A percentile compares a stretch with the other conserved stretches of the same genome.
phyloP scores from a whole-genome alignment of 2,113 vertebrate genomes.

The Lethenteron camtschaticum region DNA sequence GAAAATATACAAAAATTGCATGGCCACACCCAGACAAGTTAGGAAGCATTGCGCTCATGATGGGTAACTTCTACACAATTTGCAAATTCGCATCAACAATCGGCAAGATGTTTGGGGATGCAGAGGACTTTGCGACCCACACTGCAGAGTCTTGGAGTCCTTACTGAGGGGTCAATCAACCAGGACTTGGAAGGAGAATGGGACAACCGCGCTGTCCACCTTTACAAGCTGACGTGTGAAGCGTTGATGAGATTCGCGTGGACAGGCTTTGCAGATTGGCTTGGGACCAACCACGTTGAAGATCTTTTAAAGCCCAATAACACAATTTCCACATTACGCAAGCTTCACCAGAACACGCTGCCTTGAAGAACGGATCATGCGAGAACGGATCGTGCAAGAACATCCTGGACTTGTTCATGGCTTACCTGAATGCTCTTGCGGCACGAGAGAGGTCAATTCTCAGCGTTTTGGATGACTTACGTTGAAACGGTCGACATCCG shows the following conservation, averaged over 20 bases:
- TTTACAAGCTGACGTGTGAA: not conserved
- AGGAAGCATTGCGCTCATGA: slow-evolving; percentile 1
- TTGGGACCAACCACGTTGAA: not conserved
- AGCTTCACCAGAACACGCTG: slow-evolving; percentile 4
- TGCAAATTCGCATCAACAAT: slow-evolving; percentile 1
- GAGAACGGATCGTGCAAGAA: not conserved
- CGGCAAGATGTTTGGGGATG: slow-evolving; percentile 1
- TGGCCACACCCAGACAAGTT: not conserved
- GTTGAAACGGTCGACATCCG: not conserved
- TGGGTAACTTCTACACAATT: slow-evolving; percentile 1
- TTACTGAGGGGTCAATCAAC: not conserved
- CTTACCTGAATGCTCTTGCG: slow-evolving; percentile 1
- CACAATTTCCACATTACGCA: not conserved
- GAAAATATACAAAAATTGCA: not conserved
- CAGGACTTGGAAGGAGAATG: not conserved
- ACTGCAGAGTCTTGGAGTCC: slow-evolving; percentile 1
- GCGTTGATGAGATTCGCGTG: slow-evolving; percentile 1
- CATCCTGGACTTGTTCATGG: not conserved
- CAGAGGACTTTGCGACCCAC: not conserved
- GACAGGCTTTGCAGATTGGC: slow-evolving; percentile 2
- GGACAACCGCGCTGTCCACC: not conserved
- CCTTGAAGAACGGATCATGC: not conserved
- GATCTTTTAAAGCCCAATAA: not conserved
- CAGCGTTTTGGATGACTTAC: not conserved
- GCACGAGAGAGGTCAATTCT: not conserved